Evolutionary conservation across 2,113 vertebrate species (phyloP).

Genomic region (Procavia capensis): DNA sequence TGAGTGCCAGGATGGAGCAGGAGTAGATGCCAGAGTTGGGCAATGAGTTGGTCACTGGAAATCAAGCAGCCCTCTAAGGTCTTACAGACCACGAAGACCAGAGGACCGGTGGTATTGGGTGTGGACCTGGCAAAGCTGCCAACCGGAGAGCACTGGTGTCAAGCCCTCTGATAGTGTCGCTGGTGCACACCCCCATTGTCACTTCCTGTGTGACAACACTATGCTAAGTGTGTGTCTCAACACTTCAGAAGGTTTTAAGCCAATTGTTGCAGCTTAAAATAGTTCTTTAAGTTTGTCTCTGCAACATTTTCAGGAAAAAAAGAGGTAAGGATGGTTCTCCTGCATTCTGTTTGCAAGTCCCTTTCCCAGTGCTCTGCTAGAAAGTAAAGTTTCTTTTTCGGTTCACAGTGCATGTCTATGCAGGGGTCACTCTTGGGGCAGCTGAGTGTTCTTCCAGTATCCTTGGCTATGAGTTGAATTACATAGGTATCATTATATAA

Average conservation of each 20-base stretch:
- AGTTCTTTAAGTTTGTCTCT: neutral
- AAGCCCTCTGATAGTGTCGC: too few species aligned
- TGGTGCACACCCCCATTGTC: too few species aligned
- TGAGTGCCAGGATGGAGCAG: slow-evolving; percentile 76
- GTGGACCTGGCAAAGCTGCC: slow-evolving; percentile 47
- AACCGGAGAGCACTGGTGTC: neutral
- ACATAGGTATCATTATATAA: neutral
- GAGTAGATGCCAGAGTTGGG: slow-evolving; percentile 25
- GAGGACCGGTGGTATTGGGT: slow-evolving; percentile 79
- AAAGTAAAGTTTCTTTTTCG: neutral
- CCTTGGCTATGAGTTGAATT: neutral
- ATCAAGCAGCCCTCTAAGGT: slow-evolving; percentile 75
- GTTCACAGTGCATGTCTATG: neutral
- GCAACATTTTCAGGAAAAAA: neutral
- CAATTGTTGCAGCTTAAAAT: neutral
- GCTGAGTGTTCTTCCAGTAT: neutral
- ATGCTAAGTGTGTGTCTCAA: neutral
- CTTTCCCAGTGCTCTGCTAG: neutral
- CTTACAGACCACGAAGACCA: slow-evolving; percentile 62
- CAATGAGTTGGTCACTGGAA: slow-evolving; percentile 77
- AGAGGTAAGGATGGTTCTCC: neutral
- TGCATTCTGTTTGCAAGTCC: neutral
- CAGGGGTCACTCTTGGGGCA: neutral
- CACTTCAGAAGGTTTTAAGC: neutral
- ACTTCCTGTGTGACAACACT: too few species aligned